phyloP scores from a whole-genome alignment of 2,113 vertebrate genomes.

The Prunella himalayana region DNA sequence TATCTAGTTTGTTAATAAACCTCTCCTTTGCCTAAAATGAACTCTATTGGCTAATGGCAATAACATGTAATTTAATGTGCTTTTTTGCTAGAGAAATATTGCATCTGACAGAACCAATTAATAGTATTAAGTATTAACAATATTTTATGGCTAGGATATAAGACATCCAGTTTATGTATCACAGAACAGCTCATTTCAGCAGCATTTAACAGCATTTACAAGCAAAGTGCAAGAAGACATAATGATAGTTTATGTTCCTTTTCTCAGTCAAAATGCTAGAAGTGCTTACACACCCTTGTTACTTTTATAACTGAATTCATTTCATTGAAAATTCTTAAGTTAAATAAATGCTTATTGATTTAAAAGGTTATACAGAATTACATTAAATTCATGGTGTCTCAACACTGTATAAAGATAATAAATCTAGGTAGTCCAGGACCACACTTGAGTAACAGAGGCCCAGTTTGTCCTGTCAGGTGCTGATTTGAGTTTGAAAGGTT shows the following conservation, averaged over 20 bases:
- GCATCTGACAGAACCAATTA: slow-evolving; percentile 59
- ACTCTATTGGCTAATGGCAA: slow-evolving; percentile 56
- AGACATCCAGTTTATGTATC: neutral
- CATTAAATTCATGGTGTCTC: slow-evolving; percentile 47
- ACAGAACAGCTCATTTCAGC: neutral
- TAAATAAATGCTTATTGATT: slow-evolving; percentile 67
- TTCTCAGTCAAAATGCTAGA: neutral
- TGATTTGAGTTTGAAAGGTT: slow-evolving; percentile 78
- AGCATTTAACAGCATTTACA: neutral
- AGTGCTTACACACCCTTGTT: neutral
- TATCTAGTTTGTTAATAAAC: slow-evolving; percentile 72
- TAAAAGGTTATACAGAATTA: slow-evolving; percentile 59
- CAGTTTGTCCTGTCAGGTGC: slow-evolving; percentile 71
- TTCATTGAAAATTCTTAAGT: slow-evolving; percentile 55
- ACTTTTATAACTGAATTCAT: slow-evolving; percentile 43
- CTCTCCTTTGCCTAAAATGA: slow-evolving; percentile 56
- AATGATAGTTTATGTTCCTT: neutral
- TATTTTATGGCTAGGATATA: slow-evolving; percentile 36
- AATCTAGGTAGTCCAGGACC: slow-evolving; percentile 61
- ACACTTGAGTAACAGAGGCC: slow-evolving; percentile 65
- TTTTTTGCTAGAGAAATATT: slow-evolving; percentile 54
- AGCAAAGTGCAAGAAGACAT: neutral
- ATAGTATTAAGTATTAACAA: slow-evolving; percentile 25
- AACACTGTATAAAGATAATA: slow-evolving; percentile 63
- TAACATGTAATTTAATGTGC: slow-evolving; percentile 63